phyloP scores from a whole-genome alignment of 1,140 invertebrate genomes.

The Drosophila azteca region DNA sequence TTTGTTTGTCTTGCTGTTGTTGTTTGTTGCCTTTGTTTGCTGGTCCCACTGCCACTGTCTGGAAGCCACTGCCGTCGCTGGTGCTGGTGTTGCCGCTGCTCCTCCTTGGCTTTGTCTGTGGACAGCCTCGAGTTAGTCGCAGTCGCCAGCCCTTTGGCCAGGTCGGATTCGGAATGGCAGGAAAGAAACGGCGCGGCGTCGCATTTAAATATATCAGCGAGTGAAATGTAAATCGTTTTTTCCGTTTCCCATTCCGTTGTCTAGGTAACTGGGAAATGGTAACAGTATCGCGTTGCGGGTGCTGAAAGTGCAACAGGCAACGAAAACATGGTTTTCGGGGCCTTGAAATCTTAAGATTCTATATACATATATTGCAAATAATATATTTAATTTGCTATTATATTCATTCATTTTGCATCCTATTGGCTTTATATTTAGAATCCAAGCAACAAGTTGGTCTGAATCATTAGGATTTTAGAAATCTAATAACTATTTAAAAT shows the following conservation, averaged over 20 bases:
- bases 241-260: slow-evolving; percentile 7
- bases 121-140: slow-evolving; percentile 45
- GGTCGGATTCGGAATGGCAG: slow-evolving; percentile 17
- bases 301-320: not conserved
- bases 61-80: not conserved
- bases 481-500: no score
- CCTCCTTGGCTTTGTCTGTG: slow-evolving; percentile 37
- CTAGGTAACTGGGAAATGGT: not conserved
- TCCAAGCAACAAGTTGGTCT: no score
- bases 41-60: not conserved
- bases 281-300: no score
- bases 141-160: slow-evolving; percentile 60
- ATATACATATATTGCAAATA: no score
- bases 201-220: slow-evolving; percentile 49
- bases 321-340: not conserved
- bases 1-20: slow-evolving; percentile 63
- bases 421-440: no score
- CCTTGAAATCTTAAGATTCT: no score
- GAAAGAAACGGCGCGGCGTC: slow-evolving; percentile 29
- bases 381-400: no score
- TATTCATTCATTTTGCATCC: no score
- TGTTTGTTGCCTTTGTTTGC: slow-evolving; percentile 43
- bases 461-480: no score
- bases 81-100: slow-evolving; percentile 16
- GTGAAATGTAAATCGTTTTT: slow-evolving; percentile 45